These are phyloP conservation scores for Syngnathus scovelli DNA, from an alignment of 2,113 vertebrate species.

Conservation along the genomic window DNA sequence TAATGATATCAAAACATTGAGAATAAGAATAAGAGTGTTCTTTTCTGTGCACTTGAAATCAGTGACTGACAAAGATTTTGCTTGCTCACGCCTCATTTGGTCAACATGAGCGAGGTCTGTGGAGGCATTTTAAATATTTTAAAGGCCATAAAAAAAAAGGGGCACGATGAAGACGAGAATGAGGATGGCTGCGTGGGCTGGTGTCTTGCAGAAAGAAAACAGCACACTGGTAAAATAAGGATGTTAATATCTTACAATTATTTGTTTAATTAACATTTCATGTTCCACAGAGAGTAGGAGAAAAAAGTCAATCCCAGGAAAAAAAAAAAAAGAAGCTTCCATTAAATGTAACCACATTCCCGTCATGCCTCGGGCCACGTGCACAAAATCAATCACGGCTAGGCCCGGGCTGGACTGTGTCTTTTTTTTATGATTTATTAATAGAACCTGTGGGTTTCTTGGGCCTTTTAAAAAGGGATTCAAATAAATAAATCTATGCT, in stretches of 20 bases:
- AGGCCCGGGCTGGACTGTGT: neutral
- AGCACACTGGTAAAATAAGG: neutral
- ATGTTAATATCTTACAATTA: neutral
- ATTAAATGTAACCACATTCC: conserved; percentile 8
- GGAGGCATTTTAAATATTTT: conserved; percentile 67
- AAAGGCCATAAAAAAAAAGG: conserved; percentile 49
- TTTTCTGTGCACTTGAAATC: conserved; percentile 55
- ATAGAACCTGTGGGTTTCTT: neutral
- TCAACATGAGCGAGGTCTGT: conserved; percentile 45
- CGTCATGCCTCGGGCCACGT: conserved; percentile 6
- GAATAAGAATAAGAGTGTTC: neutral
- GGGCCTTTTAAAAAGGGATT: neutral
- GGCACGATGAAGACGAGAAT: conserved; percentile 30
- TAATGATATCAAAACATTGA: neutral
- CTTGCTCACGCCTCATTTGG: conserved; percentile 43
- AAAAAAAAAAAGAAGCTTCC: neutral
- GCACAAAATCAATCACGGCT: conserved; percentile 8
- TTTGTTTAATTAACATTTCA: neutral
- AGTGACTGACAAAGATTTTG: conserved; percentile 63
- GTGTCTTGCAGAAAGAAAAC: neutral
- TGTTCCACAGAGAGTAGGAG: neutral
- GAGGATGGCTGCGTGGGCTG: no score
- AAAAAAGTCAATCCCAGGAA: conserved; percentile 1
- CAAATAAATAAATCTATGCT: neutral
- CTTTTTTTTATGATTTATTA: neutral